Base-by-base conservation (phyloP, 1,140 invertebrate genomes). In the Apolygus lucorum region DNA sequence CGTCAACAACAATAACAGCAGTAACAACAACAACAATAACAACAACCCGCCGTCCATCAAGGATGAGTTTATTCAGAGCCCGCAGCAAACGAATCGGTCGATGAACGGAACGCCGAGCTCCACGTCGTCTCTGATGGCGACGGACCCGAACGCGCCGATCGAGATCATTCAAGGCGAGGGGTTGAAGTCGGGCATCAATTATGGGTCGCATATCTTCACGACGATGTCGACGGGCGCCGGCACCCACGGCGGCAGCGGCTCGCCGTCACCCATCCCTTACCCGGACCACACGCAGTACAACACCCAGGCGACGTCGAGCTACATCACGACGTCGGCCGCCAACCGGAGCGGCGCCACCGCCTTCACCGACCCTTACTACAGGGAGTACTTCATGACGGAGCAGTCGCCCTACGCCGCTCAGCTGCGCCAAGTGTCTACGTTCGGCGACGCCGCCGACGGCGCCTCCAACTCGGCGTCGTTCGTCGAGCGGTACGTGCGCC, bases 241-340 rank as follows among this genome's bases (percentile, higher is more conserved):
- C 42, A 74, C 73, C 25, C 77, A 78, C 62, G 76, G 77, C 59
- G 79, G 76, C 29, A 80, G 79, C 74, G 79, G 79, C 21, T 79
- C 79, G 14, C 81, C 81, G 21, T 81, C 81, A 29, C 84, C 85
- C 17, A 85, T 82, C 68, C 84, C 85, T n/a, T 85, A 84, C 71
- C 71, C 76, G 25, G 77, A 75, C 62, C 78, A 82, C 71, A 72
- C 80, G 66, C 83, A 84, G 76, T 84, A 84, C 75, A 81, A 76
- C 34, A 77, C 84, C 78, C 77, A 82, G 79, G 72, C 80, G 76
- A 72, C 76, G 77, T 70, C 81, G 77, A 79, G 78, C 2, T 76
- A 75, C 70, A 70, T 75, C 78, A 79, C 76, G 71, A 76, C 74
- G 62, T 70, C 71, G 64, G 70, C 75, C 14, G 74, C 68, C 25